Evolutionary conservation across 2,888 invertebrate genomes (phyloP).

Genomic region (Oligia latruncula): DNA sequence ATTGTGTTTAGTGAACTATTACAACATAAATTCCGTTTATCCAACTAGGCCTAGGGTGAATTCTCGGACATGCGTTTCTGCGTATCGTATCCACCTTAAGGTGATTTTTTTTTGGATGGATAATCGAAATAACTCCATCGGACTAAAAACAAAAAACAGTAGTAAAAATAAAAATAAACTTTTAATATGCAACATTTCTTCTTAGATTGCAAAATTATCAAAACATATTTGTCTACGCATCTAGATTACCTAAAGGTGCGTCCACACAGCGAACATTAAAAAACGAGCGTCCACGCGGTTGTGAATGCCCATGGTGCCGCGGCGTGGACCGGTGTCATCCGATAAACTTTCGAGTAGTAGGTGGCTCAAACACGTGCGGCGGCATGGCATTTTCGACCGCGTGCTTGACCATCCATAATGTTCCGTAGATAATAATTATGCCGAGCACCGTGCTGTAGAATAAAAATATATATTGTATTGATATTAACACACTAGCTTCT

Average conservation of each 20-base stretch:
- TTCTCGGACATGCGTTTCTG: neutral
- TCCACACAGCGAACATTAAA: neutral
- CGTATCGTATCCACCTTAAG: no score
- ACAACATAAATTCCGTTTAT: neutral
- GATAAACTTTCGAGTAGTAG: neutral
- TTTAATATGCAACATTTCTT: conserved; percentile 23
- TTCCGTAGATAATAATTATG: conserved; percentile 38
- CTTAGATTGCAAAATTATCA: neutral
- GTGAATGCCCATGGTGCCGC: neutral
- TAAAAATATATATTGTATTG: neutral
- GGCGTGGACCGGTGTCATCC: neutral
- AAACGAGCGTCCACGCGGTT: neutral
- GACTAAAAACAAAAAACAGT: neutral
- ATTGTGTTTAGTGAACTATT: neutral
- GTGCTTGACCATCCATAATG: conserved; percentile 47
- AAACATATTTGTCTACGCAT: neutral
- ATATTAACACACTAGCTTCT: no score
- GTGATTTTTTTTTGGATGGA: neutral
- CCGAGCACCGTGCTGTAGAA: conserved; percentile 37
- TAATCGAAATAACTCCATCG: neutral
- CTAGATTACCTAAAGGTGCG: neutral
- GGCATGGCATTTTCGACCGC: conserved; percentile 13
- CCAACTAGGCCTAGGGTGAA: neutral
- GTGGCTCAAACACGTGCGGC: neutral
- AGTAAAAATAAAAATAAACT: neutral